Conservation (phyloP, 2,888 invertebrate species). For the Ariolimax columbianus region DNA sequence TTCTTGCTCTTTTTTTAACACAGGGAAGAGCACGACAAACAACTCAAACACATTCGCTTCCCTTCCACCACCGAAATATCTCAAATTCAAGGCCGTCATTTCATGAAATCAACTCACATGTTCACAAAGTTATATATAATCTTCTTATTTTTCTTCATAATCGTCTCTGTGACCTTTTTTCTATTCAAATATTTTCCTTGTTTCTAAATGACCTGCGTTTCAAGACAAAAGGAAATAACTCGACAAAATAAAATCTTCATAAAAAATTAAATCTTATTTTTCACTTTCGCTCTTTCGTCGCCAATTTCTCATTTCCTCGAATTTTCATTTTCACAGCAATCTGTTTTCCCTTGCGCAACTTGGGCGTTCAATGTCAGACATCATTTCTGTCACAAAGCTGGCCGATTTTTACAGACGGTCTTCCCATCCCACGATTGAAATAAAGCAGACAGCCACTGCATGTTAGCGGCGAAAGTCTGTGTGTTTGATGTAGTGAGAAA, state of each 20-base stretch:
- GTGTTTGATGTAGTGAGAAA: not conserved
- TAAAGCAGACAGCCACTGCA: not conserved
- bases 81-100: not conserved
- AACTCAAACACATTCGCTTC: not conserved
- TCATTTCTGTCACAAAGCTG: conserved; percentile 6
- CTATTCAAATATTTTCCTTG: not conserved
- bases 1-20: not conserved
- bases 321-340: not conserved
- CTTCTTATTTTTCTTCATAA: not conserved
- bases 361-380: not conserved
- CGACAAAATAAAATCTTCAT: not conserved
- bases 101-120: not conserved
- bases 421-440: not conserved
- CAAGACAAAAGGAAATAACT: not conserved
- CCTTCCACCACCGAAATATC: too few species aligned
- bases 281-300: not conserved
- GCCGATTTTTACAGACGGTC: not conserved
- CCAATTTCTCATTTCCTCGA: not conserved
- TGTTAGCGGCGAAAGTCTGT: not conserved
- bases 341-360: not conserved
- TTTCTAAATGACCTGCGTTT: not conserved
- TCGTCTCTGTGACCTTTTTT: not conserved
- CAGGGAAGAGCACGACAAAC: not conserved
- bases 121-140: not conserved
- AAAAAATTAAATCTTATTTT: not conserved